These are phyloP conservation scores for Oncorhynchus kisutch DNA, from an alignment of 2,113 vertebrate genomes.

Conservation along the genomic window DNA sequence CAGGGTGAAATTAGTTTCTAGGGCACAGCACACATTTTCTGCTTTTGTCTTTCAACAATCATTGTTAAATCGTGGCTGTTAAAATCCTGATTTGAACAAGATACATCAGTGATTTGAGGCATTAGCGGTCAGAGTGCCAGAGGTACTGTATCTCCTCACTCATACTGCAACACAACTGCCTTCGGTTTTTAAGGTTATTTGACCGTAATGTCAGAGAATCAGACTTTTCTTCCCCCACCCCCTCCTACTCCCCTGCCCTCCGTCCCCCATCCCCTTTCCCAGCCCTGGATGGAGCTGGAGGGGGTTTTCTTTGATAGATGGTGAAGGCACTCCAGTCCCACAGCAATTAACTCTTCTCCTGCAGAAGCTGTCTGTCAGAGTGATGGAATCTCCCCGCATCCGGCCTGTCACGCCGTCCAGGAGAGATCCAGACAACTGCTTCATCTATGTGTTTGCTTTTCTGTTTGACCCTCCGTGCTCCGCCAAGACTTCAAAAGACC, in stretches of 20 bases:
- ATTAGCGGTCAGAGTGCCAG: too few relatives aligned
- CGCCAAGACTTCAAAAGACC: constrained; percentile 33
- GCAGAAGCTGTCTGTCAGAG: constrained; percentile 42
- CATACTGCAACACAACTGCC: neutral
- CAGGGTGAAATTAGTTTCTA: too few relatives aligned
- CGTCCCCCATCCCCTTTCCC: neutral
- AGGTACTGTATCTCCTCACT: neutral
- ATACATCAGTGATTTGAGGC: too few relatives aligned
- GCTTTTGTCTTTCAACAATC: too few relatives aligned
- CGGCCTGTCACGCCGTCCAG: constrained; percentile 61
- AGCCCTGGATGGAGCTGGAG: neutral
- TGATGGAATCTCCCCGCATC: constrained; percentile 66
- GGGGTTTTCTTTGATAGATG: neutral
- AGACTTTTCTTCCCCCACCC: neutral
- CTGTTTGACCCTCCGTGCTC: constrained; percentile 53
- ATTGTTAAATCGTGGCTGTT: too few relatives aligned
- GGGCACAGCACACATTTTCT: too few relatives aligned
- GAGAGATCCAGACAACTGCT: constrained; percentile 64
- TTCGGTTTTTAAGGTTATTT: neutral
- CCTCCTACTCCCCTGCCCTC: neutral
- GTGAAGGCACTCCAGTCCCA: neutral
- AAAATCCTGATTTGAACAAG: too few relatives aligned
- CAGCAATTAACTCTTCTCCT: constrained; percentile 3
- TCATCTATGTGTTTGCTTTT: constrained; percentile 66
- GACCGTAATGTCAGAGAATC: neutral